These are phyloP conservation scores for Dromaius novaehollandiae DNA, from an alignment of 2,113 vertebrate species.

Conservation along the genomic window DNA sequence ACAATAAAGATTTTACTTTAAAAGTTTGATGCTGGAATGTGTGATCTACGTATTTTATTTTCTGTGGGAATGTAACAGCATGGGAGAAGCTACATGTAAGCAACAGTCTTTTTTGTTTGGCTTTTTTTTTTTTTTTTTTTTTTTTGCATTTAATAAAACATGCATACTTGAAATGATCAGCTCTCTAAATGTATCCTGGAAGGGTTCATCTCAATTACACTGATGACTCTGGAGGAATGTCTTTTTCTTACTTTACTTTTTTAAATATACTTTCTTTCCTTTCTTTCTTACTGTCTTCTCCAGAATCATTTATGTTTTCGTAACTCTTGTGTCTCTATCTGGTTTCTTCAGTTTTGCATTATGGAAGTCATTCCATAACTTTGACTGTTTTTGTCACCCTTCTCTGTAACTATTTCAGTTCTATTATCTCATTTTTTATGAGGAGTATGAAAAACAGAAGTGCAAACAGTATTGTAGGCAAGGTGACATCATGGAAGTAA, in stretches of 20 bases:
- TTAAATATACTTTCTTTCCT: fast-evolving
- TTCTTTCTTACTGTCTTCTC: not conserved
- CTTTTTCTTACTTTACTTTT: not conserved
- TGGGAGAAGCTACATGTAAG: not conserved
- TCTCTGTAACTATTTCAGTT: not conserved
- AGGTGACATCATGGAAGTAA: not conserved
- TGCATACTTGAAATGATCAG: not conserved
- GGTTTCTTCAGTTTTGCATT: not conserved
- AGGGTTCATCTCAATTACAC: not conserved
- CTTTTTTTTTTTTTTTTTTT: not conserved
- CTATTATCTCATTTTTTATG: not conserved
- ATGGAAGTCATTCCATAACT: not conserved
- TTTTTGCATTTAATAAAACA: not conserved
- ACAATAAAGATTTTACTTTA: not conserved
- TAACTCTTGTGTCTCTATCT: not conserved
- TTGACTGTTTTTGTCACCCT: not conserved
- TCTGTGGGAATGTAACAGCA: not conserved
- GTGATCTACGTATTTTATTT: no score
- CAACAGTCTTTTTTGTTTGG: not conserved
- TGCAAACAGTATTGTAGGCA: not conserved
- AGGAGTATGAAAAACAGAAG: not conserved
- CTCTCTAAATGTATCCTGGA: not conserved
- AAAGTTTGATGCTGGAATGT: not conserved
- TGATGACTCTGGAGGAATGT: not conserved
- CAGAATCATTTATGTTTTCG: not conserved